Percentiles rank a stretch among this genome's conserved stretches.
These are phyloP conservation scores for Hippocampus abdominalis DNA, from an alignment of 2,113 vertebrate species.

Conservation along the genomic window DNA sequence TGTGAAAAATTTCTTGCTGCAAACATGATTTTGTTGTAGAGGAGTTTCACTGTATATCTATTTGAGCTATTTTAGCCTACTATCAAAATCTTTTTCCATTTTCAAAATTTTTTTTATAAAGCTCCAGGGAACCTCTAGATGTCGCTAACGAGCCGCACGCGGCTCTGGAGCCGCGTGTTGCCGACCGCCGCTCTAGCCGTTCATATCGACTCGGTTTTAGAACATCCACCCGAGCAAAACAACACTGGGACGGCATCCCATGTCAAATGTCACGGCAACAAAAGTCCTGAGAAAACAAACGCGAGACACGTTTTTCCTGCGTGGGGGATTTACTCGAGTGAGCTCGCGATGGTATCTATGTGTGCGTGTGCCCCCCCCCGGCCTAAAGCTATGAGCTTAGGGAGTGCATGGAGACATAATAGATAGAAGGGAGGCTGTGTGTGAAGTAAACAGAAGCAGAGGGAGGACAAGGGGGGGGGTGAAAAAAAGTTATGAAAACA, in stretches of 20 bases:
- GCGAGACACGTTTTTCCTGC: slow-evolving; percentile 21
- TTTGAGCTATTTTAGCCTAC: no score
- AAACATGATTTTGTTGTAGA: no score
- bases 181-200: no score
- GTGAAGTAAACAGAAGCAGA: slow-evolving; percentile 39
- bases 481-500: slow-evolving; percentile 66
- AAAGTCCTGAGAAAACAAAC: slow-evolving; percentile 30
- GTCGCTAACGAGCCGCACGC: no score
- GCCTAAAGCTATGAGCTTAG: slow-evolving; percentile 19
- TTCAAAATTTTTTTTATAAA: no score
- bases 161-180: no score
- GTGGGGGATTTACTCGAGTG: slow-evolving; percentile 19
- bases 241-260: slow-evolving; percentile 12
- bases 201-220: neutral
- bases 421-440: slow-evolving; percentile 13
- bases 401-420: slow-evolving; percentile 25
- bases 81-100: no score
- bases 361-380: slow-evolving; percentile 40
- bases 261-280: slow-evolving; percentile 49
- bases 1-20: no score
- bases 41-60: no score
- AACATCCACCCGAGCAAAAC: slow-evolving; percentile 14
- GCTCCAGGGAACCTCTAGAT: no score
- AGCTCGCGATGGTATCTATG: slow-evolving; percentile 33
- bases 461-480: slow-evolving; percentile 17